Base-by-base conservation (phyloP, 2,888 invertebrate species). In the Eugnorisma glareosa region DNA sequence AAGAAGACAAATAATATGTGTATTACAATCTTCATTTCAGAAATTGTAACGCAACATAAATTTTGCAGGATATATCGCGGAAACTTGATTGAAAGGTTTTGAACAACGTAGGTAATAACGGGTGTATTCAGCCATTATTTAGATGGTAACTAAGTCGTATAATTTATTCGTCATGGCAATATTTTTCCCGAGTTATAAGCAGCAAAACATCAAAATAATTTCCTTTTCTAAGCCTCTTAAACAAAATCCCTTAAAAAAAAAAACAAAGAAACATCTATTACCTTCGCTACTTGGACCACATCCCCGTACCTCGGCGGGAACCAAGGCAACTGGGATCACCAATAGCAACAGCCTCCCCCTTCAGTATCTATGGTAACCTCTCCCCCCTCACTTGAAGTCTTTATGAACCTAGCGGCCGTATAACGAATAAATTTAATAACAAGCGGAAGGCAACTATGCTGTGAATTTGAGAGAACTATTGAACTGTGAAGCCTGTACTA, bases 321-420 rank as follows among this genome's bases (percentile, higher is more conserved):
- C 93, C 94, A 89, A 91, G 93, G 94, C 93, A 95, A 95, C 95
- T 88, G 90, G 86, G 88, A 90, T 94, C 92, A 91, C 95, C 94
- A 92, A 94, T 95, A 91, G 95, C 95, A 95, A 95, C 95, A 89
- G 86, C 79, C 92, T 72, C 85, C 79, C 91, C 91, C 37, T 18
- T 40, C 89, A 78, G 94, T 95, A 91, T 91, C 94, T 93, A 94
- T 94, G 93, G 94, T 77, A 92, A 95, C 64, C 40, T 3, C 94
- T 79, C 92, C 90, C 92, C 91, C 91, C 40, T 40, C 91, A 88
- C 92, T 92, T 89, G 89, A 92, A 90, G 92, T 93, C 94, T 94
- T 94, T 93, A 93, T 94, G 93, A 94, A 91, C 91, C 91, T 89
- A 87, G 91, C 90, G 90, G 93, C 91, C 91, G 91, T 92, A 93